These are phyloP conservation scores for Myotis yumanensis DNA, from an alignment of 2,113 vertebrate genomes.

Conservation along the genomic window DNA sequence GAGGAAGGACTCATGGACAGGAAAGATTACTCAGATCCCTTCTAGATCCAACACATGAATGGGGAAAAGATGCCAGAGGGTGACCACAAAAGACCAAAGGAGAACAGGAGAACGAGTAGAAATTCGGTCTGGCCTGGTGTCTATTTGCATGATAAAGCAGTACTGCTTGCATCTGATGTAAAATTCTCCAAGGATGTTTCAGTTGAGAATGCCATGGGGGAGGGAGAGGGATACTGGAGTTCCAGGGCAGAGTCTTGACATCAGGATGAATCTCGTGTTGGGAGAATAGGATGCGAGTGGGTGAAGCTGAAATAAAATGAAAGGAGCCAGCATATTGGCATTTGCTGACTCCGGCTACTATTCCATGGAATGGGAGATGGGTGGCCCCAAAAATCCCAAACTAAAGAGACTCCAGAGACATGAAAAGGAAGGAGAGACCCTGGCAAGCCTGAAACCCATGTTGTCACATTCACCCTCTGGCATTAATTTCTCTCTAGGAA, in stretches of 20 bases:
- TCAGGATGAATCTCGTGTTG: not conserved
- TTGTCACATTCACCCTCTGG: not conserved
- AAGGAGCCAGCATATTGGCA: not conserved
- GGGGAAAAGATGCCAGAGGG: not conserved
- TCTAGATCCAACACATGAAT: not conserved
- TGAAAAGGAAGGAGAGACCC: not conserved
- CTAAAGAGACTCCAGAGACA: not conserved
- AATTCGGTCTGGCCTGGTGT: too few species aligned
- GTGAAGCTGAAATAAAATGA: not conserved
- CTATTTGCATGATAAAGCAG: not conserved
- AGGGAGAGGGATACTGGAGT: not conserved
- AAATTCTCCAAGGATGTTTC: not conserved
- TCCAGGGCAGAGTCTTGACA: not conserved
- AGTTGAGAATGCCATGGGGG: not conserved
- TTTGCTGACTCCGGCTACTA: not conserved
- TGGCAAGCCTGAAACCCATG: not conserved
- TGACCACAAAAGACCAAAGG: not conserved
- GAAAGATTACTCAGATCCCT: not conserved
- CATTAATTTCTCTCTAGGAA: not conserved
- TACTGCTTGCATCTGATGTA: not conserved
- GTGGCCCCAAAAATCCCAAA: constrained; percentile 31
- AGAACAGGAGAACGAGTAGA: not conserved
- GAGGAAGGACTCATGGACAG: not conserved
- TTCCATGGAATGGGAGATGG: not conserved
- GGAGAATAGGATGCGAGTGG: not conserved